Evolutionary conservation across 2,888 invertebrate species (phyloP).

Genomic region (Gasteruption jaculator): DNA sequence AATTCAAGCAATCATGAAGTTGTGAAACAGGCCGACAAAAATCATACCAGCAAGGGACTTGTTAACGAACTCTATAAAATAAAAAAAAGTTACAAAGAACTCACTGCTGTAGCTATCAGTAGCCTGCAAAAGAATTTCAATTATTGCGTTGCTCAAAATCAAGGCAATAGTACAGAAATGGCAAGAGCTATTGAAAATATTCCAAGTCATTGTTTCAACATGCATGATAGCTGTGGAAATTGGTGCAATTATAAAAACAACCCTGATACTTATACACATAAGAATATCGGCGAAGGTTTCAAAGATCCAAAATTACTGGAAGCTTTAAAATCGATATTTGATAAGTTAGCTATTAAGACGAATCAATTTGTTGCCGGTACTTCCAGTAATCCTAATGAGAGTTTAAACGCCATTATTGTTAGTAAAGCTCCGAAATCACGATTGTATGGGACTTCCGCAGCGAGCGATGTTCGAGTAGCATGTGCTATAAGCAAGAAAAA

Average conservation of each 20-base stretch:
- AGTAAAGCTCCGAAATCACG: too few species aligned
- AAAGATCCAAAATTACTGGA: conserved; percentile 1
- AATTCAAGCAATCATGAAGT: conserved; percentile 11
- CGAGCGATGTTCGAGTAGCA: conserved; percentile 11
- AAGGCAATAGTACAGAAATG: conserved; percentile 12
- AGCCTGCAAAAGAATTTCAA: conserved; percentile 19
- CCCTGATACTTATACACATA: conserved; percentile 9
- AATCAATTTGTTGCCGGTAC: conserved; percentile 6
- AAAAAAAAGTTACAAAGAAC: too few species aligned
- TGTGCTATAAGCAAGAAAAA: too few species aligned
- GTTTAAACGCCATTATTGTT: conserved; percentile 14
- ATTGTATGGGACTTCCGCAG: conserved; percentile 5
- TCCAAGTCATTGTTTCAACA: too few species aligned
- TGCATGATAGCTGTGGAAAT: conserved; percentile 17
- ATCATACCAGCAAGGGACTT: too few species aligned
- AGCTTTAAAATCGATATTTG: neutral
- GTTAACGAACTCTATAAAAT: too few species aligned
- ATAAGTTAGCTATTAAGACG: conserved; percentile 9
- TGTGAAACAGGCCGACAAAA: too few species aligned
- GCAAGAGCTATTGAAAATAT: conserved; percentile 17
- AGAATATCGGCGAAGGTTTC: too few species aligned
- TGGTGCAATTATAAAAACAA: conserved; percentile 16
- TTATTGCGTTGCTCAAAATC: conserved; percentile 13
- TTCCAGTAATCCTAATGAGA: conserved; percentile 17
- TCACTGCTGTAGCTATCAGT: conserved; percentile 10